phyloP scores from a whole-genome alignment of 2,888 invertebrate species.

The Pteria penguin region DNA sequence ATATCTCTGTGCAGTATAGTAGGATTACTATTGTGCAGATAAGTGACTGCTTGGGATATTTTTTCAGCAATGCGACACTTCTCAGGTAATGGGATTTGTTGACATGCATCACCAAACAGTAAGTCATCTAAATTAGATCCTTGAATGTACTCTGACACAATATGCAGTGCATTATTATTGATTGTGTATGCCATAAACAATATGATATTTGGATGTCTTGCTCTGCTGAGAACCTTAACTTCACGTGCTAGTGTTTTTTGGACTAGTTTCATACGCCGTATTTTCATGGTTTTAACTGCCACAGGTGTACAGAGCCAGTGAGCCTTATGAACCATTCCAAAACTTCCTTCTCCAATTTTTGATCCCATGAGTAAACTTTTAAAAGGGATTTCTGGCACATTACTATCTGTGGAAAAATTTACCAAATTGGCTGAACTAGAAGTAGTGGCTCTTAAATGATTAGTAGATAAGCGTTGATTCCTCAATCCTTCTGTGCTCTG shows the following conservation, averaged over 20 bases:
- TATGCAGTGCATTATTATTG: slow-evolving; percentile 14
- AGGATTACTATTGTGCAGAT: slow-evolving; percentile 35
- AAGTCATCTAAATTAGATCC: slow-evolving; percentile 37
- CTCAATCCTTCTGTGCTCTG: too few relatives aligned
- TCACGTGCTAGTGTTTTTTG: slow-evolving; percentile 30
- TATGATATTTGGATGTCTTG: slow-evolving; percentile 43
- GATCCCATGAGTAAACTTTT: too few relatives aligned
- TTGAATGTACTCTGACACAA: slow-evolving; percentile 25
- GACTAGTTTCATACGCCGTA: slow-evolving; percentile 37
- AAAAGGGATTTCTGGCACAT: too few relatives aligned
- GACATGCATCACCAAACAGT: slow-evolving; percentile 20
- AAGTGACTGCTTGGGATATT: slow-evolving; percentile 22
- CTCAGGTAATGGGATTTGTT: not conserved
- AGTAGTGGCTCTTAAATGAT: too few relatives aligned
- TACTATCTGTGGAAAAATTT: too few relatives aligned
- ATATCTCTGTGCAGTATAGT: slow-evolving; percentile 41
- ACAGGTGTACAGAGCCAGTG: slow-evolving; percentile 32
- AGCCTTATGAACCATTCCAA: slow-evolving; percentile 30
- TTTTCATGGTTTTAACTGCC: slow-evolving; percentile 27
- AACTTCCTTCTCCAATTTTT: slow-evolving; percentile 41
- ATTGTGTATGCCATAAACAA: slow-evolving; percentile 33
- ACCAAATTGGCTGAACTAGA: too few relatives aligned
- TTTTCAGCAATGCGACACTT: slow-evolving; percentile 15
- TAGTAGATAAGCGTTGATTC: too few relatives aligned
- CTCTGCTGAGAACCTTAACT: slow-evolving; percentile 30